Base-by-base conservation (phyloP, 2,113 vertebrate genomes). In the Amia ocellicauda region DNA sequence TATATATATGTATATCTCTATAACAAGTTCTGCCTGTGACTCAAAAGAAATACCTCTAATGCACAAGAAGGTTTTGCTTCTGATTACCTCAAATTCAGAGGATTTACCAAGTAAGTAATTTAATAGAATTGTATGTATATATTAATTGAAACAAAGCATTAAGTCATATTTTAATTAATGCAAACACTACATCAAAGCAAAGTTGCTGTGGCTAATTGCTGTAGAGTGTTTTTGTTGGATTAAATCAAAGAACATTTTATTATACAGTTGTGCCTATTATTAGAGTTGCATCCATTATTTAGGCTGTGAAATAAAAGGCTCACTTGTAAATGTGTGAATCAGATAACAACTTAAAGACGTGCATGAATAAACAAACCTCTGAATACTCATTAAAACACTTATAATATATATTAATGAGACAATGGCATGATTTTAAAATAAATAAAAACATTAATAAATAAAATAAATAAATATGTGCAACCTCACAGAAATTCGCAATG, bases 151-250 rank as follows among this genome's bases (percentile, higher is more conserved):
- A 58, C 14, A 19, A 7, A 60, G 24, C 47, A 49, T 58, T 20
- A 41, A 29, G 36, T 51, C 51, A 50, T 51, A 55, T 63, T n/a
- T 54, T 56, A 58, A 58, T 65, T 36, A 58, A 65, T 65, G 28
- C 29, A 22, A 49, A 49, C 43, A 58, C 49, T 63, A 53, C 29
- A 52, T 23, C 43, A 65, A 43, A 28, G 42, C 23, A 36, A n/a
- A 26, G 36, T 36, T 53, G 40, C 42, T 20, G 42, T 49, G 43
- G 41, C 17, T 49, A 26, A 65, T 58, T 9, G 41, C 63, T 58
- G 2, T 49, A 58, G 23, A 31, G 57, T 16, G 31, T 63, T 55
- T 55, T 20, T 31, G 14, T 29, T 24, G 45, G 63, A 57, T 64
- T 47, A 29, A 55, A 57, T 36, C 45, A 56, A 58, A 43, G 27